Percentiles rank a stretch among this genome's conserved stretches.
Conservation (phyloP, 2,113 vertebrate species). For the Tychaedon coryphoeus region DNA sequence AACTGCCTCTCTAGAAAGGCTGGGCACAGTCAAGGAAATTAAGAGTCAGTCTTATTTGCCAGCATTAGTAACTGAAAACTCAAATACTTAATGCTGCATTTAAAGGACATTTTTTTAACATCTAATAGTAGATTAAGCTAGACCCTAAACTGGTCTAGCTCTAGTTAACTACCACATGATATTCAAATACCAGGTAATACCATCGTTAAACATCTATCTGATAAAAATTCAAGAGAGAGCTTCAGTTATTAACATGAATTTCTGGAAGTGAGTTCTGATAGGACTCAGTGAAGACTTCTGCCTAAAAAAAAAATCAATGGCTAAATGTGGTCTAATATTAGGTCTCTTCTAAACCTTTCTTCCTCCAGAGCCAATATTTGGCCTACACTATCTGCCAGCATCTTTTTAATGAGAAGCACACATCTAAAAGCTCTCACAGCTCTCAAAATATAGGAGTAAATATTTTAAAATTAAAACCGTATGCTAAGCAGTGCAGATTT, state of each 20-base stretch:
- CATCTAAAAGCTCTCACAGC: conserved; percentile 62
- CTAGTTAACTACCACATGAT: background rate
- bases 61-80: background rate
- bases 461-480: conserved; percentile 67
- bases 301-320: background rate
- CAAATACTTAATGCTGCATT: background rate
- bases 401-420: conserved; percentile 64
- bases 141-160: background rate
- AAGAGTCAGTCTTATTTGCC: background rate
- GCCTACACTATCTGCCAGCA: conserved; percentile 43
- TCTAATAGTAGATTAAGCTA: background rate
- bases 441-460: conserved; percentile 65
- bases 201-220: background rate
- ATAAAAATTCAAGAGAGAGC: background rate
- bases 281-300: background rate
- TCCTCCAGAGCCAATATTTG: conserved; percentile 31
- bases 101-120: background rate
- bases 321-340: background rate
- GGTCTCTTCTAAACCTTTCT: conserved; percentile 14
- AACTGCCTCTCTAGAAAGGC: background rate
- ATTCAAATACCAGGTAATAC: background rate
- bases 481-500: conserved; percentile 61
- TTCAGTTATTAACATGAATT: background rate
- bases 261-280: background rate
- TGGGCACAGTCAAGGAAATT: background rate